Conservation (phyloP, 1,140 invertebrate species). For the Drosophila bocqueti region DNA sequence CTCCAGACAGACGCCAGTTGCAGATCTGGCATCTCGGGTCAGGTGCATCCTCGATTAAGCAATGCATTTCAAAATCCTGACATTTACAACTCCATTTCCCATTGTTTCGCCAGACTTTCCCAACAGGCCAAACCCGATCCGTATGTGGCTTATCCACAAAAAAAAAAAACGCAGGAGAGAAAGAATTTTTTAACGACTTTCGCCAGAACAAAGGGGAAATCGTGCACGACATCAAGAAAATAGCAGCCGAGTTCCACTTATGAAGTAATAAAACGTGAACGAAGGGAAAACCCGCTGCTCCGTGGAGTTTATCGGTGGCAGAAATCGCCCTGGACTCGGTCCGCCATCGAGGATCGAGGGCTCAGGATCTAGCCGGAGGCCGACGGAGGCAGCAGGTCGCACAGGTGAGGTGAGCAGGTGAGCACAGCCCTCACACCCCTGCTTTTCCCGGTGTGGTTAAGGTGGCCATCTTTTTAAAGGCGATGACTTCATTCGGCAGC, state of each 20-base stretch:
- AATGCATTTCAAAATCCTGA: constrained; percentile 76
- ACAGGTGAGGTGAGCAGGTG: constrained; percentile 47
- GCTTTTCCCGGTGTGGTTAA: constrained; percentile 32
- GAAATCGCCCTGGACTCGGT: constrained; percentile 39
- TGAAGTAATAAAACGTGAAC: constrained; percentile 76
- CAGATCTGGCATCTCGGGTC: constrained; percentile 28
- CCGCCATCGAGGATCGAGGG: constrained; percentile 24
- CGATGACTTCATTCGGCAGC: constrained; percentile 74
- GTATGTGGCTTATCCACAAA: constrained; percentile 61
- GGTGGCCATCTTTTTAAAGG: constrained; percentile 58
- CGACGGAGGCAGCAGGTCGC: constrained; percentile 13
- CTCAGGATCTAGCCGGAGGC: constrained; percentile 12
- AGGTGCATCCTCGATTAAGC: constrained; percentile 72
- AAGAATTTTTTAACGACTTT: constrained; percentile 75
- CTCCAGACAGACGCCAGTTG: constrained; percentile 46
- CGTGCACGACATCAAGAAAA: constrained; percentile 60
- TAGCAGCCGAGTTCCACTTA: constrained; percentile 79
- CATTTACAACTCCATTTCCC: constrained; percentile 68
- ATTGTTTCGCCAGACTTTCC: constrained; percentile 57
- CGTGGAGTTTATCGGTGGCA: constrained; percentile 55
- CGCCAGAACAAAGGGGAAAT: constrained; percentile 75
- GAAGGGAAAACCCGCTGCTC: constrained; percentile 51
- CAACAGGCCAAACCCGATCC: constrained; percentile 26
- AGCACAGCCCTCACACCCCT: constrained; percentile 17
- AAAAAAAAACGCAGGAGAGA: constrained; percentile 2